Evolutionary conservation across 23 tunicate species (phyloP).

Genomic region (Diplosoma virens): DNA sequence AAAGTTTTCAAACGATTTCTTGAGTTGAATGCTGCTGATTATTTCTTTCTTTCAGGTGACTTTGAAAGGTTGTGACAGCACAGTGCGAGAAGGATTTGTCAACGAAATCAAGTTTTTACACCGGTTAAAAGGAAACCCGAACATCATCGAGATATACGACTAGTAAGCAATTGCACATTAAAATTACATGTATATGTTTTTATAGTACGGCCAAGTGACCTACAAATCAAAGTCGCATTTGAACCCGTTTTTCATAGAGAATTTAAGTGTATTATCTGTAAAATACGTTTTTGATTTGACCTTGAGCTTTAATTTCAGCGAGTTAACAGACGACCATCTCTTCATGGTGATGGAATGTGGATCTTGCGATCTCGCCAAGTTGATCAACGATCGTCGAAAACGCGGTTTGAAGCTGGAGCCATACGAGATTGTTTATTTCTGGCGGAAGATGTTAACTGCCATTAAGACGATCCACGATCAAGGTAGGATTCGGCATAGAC

Average conservation of each 20-base stretch:
- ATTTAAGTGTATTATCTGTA: too few species aligned
- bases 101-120: constrained; percentile 69
- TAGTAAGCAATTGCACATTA: too few species aligned
- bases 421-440: constrained; percentile 53
- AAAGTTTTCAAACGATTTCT: too few species aligned
- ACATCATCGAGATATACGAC: constrained; percentile 64
- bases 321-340: constrained; percentile 19
- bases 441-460: constrained; percentile 78
- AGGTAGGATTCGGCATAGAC: too few species aligned
- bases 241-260: too few species aligned
- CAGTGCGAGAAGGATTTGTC: constrained; percentile 48
- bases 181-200: too few species aligned
- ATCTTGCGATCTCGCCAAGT: constrained; percentile 51
- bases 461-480: constrained; percentile 71
- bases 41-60: constrained; percentile 19
- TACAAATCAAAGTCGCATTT: too few species aligned
- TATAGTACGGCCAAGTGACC: too few species aligned
- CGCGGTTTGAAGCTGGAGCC: constrained; percentile 16
- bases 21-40: too few species aligned
- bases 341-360: constrained; percentile 82
- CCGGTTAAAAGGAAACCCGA: constrained; percentile 45
- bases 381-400: constrained; percentile 34
- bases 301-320: constrained; percentile 18
- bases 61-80: constrained; percentile 41
- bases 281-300: too few species aligned